phyloP scores from a whole-genome alignment of 2,113 vertebrate genomes.

The Crypturellus undulatus region DNA sequence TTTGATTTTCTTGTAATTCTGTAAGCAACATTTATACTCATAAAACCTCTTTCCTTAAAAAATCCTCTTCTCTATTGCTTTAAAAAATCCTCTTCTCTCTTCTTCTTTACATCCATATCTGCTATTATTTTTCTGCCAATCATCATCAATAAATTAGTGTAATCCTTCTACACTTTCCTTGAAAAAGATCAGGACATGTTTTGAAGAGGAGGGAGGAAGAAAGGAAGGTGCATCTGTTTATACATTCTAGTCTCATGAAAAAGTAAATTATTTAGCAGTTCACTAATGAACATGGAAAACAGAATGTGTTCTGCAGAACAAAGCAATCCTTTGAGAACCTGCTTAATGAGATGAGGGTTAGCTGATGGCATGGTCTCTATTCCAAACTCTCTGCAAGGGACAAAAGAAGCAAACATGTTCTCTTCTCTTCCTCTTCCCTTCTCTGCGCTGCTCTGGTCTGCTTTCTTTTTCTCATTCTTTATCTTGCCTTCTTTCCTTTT shows the following conservation, averaged over 20 bases:
- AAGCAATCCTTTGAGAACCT: slow-evolving; percentile 34
- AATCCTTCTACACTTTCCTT: not conserved
- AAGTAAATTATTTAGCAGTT: slow-evolving; percentile 46
- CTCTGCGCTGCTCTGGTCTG: no score
- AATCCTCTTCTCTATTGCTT: not conserved
- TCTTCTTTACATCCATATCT: not conserved
- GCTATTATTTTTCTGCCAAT: not conserved
- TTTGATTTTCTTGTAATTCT: not conserved
- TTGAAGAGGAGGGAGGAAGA: not conserved
- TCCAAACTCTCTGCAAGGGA: not conserved
- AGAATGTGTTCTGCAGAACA: not conserved
- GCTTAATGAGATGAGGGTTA: slow-evolving; percentile 34
- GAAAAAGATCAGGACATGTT: not conserved
- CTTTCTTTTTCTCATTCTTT: no score
- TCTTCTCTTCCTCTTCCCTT: no score
- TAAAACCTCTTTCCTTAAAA: not conserved
- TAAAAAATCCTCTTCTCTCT: rapidly evolving
- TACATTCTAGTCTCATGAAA: slow-evolving; percentile 10
- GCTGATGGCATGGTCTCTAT: not conserved
- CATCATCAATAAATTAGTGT: not conserved
- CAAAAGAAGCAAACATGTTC: not conserved
- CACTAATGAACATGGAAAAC: slow-evolving; percentile 33
- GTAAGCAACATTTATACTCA: not conserved
- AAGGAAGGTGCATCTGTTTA: slow-evolving; percentile 13
- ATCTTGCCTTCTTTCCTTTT: no score